Evolutionary conservation across 1,140 invertebrate species (phyloP).

Genomic region (Drosophila jambulina): DNA sequence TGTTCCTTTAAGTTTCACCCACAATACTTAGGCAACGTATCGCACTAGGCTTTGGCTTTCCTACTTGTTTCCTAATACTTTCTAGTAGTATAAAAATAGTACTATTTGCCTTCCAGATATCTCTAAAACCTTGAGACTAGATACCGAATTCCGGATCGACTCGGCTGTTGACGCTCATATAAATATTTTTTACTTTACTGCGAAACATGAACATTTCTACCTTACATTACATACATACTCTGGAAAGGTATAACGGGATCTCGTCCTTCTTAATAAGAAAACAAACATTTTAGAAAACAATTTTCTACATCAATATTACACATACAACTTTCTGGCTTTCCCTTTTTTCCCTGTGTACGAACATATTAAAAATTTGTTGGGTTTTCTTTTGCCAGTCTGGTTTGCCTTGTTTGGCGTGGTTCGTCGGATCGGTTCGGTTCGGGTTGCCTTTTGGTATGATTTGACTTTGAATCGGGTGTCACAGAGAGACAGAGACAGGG

Average conservation of each 20-base stretch:
- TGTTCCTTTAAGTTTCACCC: neutral
- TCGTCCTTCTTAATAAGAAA: neutral
- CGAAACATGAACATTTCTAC: neutral
- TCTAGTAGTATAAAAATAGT: no score
- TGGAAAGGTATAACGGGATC: neutral
- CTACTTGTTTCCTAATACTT: neutral
- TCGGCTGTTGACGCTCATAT: neutral
- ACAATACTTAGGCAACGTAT: neutral
- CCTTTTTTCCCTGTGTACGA: conserved; percentile 1
- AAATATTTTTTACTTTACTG: neutral
- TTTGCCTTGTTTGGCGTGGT: conserved; percentile 69
- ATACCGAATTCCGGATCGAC: neutral
- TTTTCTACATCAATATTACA: neutral
- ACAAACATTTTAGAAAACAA: neutral
- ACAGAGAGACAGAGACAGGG: conserved; percentile 14
- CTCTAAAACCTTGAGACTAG: no score
- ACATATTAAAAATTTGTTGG: conserved; percentile 64
- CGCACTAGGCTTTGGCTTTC: neutral
- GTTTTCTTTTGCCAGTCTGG: conserved; percentile 67
- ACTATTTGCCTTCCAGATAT: neutral
- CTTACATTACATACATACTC: neutral
- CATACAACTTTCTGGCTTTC: neutral
- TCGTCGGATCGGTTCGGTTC: conserved; percentile 42
- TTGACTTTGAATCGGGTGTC: conserved; percentile 46
- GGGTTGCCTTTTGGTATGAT: conserved; percentile 46